Base-by-base conservation (phyloP, 1,140 invertebrate species). In the Cryptotermes secundus region DNA sequence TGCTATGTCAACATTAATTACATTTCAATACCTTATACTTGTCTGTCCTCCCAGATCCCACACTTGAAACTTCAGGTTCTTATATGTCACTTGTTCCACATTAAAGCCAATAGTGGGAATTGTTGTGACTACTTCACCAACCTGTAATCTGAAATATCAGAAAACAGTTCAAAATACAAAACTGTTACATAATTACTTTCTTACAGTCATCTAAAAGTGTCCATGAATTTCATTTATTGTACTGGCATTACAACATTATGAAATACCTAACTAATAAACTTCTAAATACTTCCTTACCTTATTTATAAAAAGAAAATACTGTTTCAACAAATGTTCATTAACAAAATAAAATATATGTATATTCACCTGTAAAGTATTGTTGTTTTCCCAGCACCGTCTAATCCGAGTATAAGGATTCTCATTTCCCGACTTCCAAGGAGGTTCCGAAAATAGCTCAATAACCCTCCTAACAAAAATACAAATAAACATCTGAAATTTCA, bases 41-140 rank as follows among this genome's bases (percentile, higher is more conserved):
- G 98, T 99, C 91, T 99, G 98, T 87, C 98, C 98, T 85, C 98
- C 98, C 83, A 99, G 92, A 93, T 99, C 98, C 98, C 98, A 99
- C 22, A 98, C 97, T 95, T 98, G 97, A 88, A 98, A 98, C 90
- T 97, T 98, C 85, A 98, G 91, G 92, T 98, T 98, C 92, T 98
- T 98, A 89, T 98, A 98, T 87, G 96, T 97, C 80, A 98, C 97
- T 94, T 98, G 97, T 91, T 98, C 97, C 87, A 99, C 97, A 91
- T 99, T 99, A 90, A 98, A 98, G n/a, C 97, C 97, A 89, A 99
- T 99, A 19, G 97, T 99, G 84, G 98, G 97, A 90, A 99, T 99
- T 36, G 99, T 99, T n/a, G 98, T 99, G 2, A 99, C 98, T 81
- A 99, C 98, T 93, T 99, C 98, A 34, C 99, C 99, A 85, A 99